A percentile compares a stretch with the other conserved stretches of the same genome.
Evolutionary conservation across 2,113 vertebrate genomes (phyloP).

Genomic region (Grammomys dolichurus): DNA sequence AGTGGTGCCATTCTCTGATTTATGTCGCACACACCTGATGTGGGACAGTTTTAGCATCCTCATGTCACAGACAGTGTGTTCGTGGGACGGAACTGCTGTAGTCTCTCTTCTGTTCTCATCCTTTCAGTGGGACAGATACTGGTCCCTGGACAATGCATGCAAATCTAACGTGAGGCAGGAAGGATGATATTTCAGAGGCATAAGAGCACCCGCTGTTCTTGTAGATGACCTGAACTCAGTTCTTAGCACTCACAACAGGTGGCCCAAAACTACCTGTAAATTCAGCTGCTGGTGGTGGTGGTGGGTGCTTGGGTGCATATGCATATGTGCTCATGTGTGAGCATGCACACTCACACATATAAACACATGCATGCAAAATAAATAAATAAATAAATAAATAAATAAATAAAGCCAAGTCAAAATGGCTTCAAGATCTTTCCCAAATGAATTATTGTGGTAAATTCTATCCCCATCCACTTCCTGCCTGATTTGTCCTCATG

Average conservation of each 20-base stretch:
- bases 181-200: background rate
- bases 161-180: background rate
- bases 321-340: background rate
- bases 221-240: background rate
- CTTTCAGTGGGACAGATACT: background rate
- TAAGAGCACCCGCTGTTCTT: background rate
- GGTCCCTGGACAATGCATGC: background rate
- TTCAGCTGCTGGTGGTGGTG: no score
- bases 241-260: background rate
- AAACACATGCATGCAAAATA: background rate
- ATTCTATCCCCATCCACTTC: constrained; percentile 9
- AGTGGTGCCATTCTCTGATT: background rate
- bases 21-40: background rate
- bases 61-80: background rate
- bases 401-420: background rate
- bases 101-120: background rate
- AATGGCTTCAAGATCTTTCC: background rate
- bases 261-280: background rate
- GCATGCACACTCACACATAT: background rate
- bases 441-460: background rate
- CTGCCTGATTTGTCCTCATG: background rate
- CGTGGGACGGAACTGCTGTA: background rate
- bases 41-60: background rate
- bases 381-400: background rate
- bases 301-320: background rate